Percentiles rank a stretch among this genome's conserved stretches.
Conservation (phyloP, 2,113 vertebrate genomes). For the Phasianus colchicus region DNA sequence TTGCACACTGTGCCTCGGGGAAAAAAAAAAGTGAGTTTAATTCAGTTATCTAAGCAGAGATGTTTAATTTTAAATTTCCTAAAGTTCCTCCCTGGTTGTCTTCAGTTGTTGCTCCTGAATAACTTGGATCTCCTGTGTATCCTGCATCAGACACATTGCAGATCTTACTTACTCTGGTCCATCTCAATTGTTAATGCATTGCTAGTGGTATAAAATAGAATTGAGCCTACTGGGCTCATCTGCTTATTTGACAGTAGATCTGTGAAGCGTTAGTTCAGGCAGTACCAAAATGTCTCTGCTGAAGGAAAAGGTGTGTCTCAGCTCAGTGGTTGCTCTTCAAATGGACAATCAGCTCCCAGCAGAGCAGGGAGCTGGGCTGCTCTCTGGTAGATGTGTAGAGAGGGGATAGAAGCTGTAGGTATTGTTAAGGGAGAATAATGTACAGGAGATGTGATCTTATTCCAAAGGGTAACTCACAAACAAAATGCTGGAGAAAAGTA, state of each 20-base stretch:
- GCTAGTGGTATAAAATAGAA: not conserved
- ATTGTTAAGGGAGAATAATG: not conserved
- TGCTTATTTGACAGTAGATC: not conserved
- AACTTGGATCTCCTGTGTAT: not conserved
- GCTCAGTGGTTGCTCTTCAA: too few species aligned
- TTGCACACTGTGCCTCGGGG: not conserved
- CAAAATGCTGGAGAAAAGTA: not conserved
- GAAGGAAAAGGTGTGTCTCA: too few species aligned
- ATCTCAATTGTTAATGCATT: not conserved
- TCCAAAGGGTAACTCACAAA: not conserved
- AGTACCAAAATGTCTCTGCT: too few species aligned
- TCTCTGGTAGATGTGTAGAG: not conserved
- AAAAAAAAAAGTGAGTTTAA: not conserved
- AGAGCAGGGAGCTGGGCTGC: not conserved
- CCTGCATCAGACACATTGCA: not conserved
- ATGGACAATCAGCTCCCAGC: not conserved
- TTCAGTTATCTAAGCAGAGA: not conserved
- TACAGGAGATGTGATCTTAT: not conserved
- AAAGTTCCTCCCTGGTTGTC: not conserved
- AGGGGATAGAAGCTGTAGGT: not conserved
- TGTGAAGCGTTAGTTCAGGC: not conserved
- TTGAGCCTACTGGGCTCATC: not conserved
- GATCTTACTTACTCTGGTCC: not conserved
- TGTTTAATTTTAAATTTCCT: not conserved
- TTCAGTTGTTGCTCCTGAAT: not conserved